Evolutionary conservation across 2,113 vertebrate genomes (phyloP).

Genomic region (Strix uralensis): DNA sequence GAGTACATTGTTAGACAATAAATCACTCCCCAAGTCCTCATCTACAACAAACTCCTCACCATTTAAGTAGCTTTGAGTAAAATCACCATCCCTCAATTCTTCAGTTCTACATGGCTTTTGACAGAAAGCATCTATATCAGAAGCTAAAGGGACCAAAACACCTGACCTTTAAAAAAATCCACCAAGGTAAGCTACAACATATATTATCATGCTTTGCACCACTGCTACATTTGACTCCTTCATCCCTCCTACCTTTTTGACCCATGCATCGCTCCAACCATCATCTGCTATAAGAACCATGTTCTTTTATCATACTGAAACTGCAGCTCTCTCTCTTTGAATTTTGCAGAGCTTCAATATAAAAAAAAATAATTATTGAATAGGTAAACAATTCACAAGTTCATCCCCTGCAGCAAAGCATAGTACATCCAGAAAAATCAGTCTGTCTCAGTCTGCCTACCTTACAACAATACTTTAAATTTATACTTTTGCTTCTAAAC

Average conservation of each 20-base stretch:
- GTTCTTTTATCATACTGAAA: neutral
- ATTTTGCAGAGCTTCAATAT: neutral
- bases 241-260: neutral
- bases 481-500: neutral
- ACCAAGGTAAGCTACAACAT: neutral
- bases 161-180: neutral
- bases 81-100: neutral
- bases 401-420: neutral
- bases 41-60: neutral
- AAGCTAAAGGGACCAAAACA: neutral
- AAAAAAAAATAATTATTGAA: neutral
- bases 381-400: neutral
- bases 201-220: neutral
- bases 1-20: neutral
- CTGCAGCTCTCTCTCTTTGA: neutral
- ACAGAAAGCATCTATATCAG: neutral
- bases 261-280: neutral
- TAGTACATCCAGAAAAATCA: neutral
- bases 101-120: neutral
- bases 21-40: neutral
- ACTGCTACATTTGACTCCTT: neutral
- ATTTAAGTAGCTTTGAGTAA: neutral
- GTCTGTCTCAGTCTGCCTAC: neutral
- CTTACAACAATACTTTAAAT: neutral
- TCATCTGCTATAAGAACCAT: rapidly evolving